These are phyloP conservation scores for Mythimna loreyi DNA, from an alignment of 2,888 invertebrate species.

Conservation along the genomic window DNA sequence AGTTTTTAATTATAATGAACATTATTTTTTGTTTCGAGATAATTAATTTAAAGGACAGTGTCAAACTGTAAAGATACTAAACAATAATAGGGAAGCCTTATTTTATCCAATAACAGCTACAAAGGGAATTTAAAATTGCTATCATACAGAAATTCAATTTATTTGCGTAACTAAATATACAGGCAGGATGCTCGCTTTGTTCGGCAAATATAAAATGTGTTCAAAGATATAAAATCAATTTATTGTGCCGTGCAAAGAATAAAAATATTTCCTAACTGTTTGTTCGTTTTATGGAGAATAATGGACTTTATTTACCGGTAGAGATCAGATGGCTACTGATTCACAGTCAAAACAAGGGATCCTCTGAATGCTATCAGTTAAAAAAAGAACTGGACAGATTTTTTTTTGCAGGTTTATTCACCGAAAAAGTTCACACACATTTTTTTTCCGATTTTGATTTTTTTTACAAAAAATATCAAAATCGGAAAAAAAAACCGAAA, in stretches of 20 bases:
- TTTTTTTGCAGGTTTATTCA: too few species aligned
- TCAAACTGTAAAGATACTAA: slow-evolving; percentile 15
- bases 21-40: slow-evolving; percentile 7
- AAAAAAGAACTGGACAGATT: too few species aligned
- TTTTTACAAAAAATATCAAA: too few species aligned
- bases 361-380: not conserved
- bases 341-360: not conserved
- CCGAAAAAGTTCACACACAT: too few species aligned
- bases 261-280: not conserved
- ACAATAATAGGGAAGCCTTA: slow-evolving; percentile 36
- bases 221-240: slow-evolving; percentile 46
- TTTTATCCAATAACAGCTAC: slow-evolving; percentile 56
- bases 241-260: slow-evolving; percentile 17
- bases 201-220: slow-evolving; percentile 47
- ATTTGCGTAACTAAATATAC: slow-evolving; percentile 57
- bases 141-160: slow-evolving; percentile 66
- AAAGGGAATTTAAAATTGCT: slow-evolving; percentile 63
- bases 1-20: slow-evolving; percentile 4
- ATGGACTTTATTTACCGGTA: not conserved
- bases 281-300: slow-evolving; percentile 2
- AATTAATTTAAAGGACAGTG: slow-evolving; percentile 26
- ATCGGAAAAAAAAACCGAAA: too few species aligned
- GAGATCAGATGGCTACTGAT: not conserved
- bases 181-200: slow-evolving; percentile 52
- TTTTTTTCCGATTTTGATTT: too few species aligned